Base-by-base conservation (phyloP, 2,113 vertebrate genomes). In the Aramus guarauna region DNA sequence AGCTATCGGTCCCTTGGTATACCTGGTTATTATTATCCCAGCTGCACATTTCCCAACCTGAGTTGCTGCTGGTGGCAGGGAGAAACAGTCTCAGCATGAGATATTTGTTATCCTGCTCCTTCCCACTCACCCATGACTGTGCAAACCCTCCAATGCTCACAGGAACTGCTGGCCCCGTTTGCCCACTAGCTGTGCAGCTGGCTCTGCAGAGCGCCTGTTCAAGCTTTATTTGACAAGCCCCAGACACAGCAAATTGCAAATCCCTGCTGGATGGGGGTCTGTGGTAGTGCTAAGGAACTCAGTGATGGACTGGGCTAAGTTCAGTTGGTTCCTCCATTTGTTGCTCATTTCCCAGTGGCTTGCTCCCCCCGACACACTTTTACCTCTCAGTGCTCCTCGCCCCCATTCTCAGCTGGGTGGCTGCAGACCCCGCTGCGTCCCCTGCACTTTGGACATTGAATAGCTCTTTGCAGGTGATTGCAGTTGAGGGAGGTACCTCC, bases 321-420 rank as follows among this genome's bases (percentile, higher is more conserved):
- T 83, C 14, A 3, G 8, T 6, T 58, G 41, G 11, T 76, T 68
- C 37, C 26, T 77, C 10, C n/a, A 39, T 55, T 92, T 60, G 53
- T 63, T 71, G 48, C 62, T 76, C 22, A 24, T 15, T 72, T 48
- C 36, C 34, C 41, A 1, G 0, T 27, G 24, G 12, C 27, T 37
- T 19, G 30, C 14, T 50, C 13, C 2, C 0, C 5, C 2, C 43
- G 6, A 43, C 1, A 4, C 4, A 1, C 4, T 17, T 27, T 68
- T 72, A 37, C 21, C 32, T 63, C 34, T 48, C 1, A 0, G 17
- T 50, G 45, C 62, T 59, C 20, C 43, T 56, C 1, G 2, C 2
- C 20, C 17, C 9, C 0, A 3, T 47, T 24, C 53, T 48, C 43
- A 18, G 64, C 29, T 34, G 41, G 9, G 12, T 29, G n/a, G 27